Evolutionary conservation across 2,797 vertebrate genomes (phyloP), one percentile per base, ranked within the genome.

Genomic region (Anisognathus igniventris): DNA sequence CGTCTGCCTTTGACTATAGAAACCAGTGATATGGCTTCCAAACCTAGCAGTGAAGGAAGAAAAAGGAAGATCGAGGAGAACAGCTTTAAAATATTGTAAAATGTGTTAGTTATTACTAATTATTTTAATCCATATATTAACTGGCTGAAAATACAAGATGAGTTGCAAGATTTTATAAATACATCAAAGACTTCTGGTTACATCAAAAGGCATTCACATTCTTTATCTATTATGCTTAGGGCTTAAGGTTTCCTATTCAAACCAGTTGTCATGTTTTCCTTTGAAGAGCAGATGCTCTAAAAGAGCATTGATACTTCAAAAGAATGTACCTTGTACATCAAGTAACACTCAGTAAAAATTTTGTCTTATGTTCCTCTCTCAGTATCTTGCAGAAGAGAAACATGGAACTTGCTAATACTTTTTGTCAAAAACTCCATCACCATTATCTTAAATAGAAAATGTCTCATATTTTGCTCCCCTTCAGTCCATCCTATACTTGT

Each of bases 121-220:
- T 95, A 72, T 91, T 95, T 94, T 83, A 93, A 78, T 89, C 17
- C 27, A 65, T 89, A 66, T 86, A 89, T 75, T 95, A 91, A 87
- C 67, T 62, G 40, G 18, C 33, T 87, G 72, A 95, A 95, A 93
- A 91, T 79, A 92, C 81, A 92, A 89, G 90, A 94, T 71, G 88
- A 61, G n/a, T 79, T 89, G 78, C 50, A 93, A 87, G 75, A 94
- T 95, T 92, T 95, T 91, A 89, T 92, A 91, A 94, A 83, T 89
- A 91, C 86, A 96, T 96, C 92, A 95, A 95, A 96, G 93, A 74
- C 50, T 89, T 91, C 24, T 94, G 65, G 54, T 91, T 94, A 88
- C 91, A 95, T 96, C 83, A 96, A 96, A 96, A 94, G 79, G 51
- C 39, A 72, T 85, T 83, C 87, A 68, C 84, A 94, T 94, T 92